Conservation (phyloP, 2,888 invertebrate genomes). For the Cetonia aurata region DNA sequence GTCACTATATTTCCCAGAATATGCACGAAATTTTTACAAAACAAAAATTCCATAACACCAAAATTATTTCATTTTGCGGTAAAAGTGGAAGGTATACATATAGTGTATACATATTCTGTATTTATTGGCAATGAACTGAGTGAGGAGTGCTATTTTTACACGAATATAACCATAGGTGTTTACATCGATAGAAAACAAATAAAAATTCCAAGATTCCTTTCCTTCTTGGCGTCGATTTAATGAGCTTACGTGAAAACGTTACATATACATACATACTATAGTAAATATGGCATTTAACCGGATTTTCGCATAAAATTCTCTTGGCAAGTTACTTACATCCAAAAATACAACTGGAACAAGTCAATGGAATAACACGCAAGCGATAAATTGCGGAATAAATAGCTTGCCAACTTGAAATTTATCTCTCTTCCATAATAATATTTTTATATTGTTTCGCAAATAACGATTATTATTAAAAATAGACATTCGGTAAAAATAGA, state of each 20-base stretch:
- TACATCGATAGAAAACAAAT: neutral
- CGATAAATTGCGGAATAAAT: conserved; percentile 27
- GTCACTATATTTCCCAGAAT: too few species aligned
- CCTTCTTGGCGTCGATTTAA: conserved; percentile 1
- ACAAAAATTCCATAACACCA: too few species aligned
- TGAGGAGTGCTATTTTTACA: too few species aligned
- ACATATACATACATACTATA: neutral
- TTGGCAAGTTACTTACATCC: conserved; percentile 25
- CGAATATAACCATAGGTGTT: neutral
- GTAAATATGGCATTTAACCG: conserved; percentile 26
- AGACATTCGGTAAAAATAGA: neutral
- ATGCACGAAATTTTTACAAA: too few species aligned
- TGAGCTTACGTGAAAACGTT: conserved; percentile 1
- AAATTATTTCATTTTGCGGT: too few species aligned
- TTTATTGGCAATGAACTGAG: too few species aligned
- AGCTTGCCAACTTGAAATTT: conserved; percentile 12
- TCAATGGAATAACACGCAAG: conserved; percentile 26
- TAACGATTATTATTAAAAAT: conserved; percentile 12
- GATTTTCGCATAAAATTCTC: conserved; percentile 14
- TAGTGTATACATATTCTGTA: too few species aligned
- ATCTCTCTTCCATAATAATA: conserved; percentile 11
- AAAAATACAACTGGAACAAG: conserved; percentile 30
- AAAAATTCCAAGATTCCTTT: conserved; percentile 7
- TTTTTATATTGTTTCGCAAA: conserved; percentile 26
- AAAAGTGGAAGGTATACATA: too few species aligned